A percentile compares a stretch with the other conserved stretches of the same genome.
phyloP scores from a whole-genome alignment of 1,140 invertebrate species.

The Phocides pigmalion region DNA sequence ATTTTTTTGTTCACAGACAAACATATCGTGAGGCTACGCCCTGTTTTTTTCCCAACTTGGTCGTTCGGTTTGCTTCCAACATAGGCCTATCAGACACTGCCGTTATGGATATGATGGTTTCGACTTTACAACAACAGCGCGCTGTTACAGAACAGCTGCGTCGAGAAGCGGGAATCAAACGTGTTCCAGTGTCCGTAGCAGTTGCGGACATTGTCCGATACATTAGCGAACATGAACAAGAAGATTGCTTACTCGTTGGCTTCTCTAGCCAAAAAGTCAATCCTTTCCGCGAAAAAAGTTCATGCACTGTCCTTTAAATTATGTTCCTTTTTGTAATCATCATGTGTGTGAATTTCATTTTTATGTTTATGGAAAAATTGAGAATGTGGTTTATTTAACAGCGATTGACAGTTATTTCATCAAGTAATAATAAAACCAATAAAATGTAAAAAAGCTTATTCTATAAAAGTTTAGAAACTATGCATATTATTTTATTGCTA shows the following conservation, averaged over 20 bases:
- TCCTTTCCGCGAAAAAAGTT: slow-evolving; percentile 98
- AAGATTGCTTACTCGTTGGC: slow-evolving; percentile 97
- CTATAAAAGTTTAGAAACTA: too few relatives aligned
- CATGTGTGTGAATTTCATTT: not conserved
- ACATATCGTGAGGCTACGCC: slow-evolving; percentile 67
- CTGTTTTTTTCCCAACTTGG: slow-evolving; percentile 52
- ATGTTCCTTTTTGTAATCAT: not conserved
- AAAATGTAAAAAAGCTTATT: too few relatives aligned
- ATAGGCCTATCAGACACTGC: slow-evolving; percentile 93
- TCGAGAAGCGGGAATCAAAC: slow-evolving; percentile 94
- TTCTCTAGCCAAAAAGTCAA: slow-evolving; percentile 98
- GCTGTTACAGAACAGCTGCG: slow-evolving; percentile 96
- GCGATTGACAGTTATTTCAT: too few relatives aligned
- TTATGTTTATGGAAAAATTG: too few relatives aligned
- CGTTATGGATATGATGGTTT: slow-evolving; percentile 96
- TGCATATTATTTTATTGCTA: too few relatives aligned
- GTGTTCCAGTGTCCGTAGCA: slow-evolving; percentile 93
- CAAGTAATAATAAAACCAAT: too few relatives aligned
- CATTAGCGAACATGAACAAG: slow-evolving; percentile 95
- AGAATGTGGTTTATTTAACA: too few relatives aligned
- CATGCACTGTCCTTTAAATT: slow-evolving; percentile 92
- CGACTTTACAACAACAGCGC: slow-evolving; percentile 95
- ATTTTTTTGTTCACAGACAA: slow-evolving; percentile 47
- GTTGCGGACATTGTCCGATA: slow-evolving; percentile 97
- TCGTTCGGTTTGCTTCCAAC: slow-evolving; percentile 71